Percentiles rank a stretch among this genome's conserved stretches.
Conservation (phyloP, 2,797 vertebrate genomes). For the Brachymystax lenok region DNA sequence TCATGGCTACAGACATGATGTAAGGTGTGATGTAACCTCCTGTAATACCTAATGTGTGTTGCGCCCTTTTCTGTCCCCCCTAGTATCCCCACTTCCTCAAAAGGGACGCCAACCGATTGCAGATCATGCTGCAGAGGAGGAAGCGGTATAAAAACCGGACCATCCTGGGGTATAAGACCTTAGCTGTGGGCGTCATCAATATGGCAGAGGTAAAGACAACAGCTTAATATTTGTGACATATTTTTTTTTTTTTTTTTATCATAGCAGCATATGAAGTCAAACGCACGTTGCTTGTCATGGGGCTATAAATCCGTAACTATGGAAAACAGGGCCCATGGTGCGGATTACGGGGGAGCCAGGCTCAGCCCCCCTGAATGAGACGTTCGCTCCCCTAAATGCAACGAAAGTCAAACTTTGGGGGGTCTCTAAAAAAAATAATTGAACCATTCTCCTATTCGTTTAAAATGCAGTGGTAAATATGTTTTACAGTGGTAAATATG, state of each 20-base stretch:
- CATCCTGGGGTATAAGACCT: conserved; percentile 91
- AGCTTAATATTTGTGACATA: too few species aligned
- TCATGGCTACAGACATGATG: neutral
- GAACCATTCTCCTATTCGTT: too few species aligned
- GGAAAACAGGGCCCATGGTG: neutral
- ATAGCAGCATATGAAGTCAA: too few species aligned
- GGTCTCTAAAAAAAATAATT: too few species aligned
- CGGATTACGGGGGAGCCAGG: too few species aligned
- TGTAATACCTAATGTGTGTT: conserved; percentile 30
- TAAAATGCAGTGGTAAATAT: too few species aligned
- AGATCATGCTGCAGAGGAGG: conserved; percentile 90
- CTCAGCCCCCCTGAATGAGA: too few species aligned
- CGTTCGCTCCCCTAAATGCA: too few species aligned
- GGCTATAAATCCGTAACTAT: neutral
- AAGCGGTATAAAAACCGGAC: conserved; percentile 95
- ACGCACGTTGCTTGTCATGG: too few species aligned
- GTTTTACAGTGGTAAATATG: too few species aligned
- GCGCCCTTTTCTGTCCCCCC: conserved; percentile 15
- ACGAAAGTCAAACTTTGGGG: too few species aligned
- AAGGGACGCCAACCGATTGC: conserved; percentile 88
- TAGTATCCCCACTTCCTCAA: conserved; percentile 93
- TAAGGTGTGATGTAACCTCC: neutral
- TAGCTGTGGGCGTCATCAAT: conserved; percentile 89
- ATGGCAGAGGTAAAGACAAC: conserved; percentile 84
- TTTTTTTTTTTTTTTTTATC: neutral